Percentiles rank a stretch among this genome's conserved stretches.
Evolutionary conservation across 2,113 vertebrate genomes (phyloP).

Genomic region (Cebus imitator): DNA sequence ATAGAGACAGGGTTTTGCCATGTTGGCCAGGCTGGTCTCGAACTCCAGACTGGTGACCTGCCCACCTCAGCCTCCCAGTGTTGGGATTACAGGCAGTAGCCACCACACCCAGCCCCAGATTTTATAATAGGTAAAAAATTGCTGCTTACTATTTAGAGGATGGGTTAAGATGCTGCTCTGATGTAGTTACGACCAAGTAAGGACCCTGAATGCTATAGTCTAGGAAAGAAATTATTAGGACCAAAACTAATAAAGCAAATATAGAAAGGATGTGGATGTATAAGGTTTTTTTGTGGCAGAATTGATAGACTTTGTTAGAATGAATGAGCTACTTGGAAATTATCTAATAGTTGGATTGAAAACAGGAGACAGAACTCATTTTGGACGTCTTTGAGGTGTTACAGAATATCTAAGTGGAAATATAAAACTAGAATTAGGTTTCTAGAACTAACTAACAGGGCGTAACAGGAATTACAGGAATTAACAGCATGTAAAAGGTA

Average conservation of each 20-base stretch:
- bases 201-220: not conserved
- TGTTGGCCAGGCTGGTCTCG: no score
- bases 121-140: not conserved
- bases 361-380: not conserved
- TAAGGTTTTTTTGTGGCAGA: conserved; percentile 7
- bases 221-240: conserved; percentile 24
- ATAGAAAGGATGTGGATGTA: not conserved
- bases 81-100: no score
- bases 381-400: not conserved
- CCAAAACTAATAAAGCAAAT: not conserved
- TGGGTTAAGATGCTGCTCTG: not conserved
- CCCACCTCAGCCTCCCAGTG: no score
- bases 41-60: no score
- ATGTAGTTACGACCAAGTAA: not conserved
- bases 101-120: no score
- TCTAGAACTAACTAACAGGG: not conserved
- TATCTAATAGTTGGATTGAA: not conserved
- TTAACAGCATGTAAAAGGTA: not conserved
- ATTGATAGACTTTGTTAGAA: not conserved
- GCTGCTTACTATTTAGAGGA: not conserved
- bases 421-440: not conserved
- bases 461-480: not conserved
- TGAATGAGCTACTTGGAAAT: not conserved
- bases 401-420: not conserved
- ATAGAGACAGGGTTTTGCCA: no score